phyloP scores from a whole-genome alignment of 2,113 vertebrate species.

The Corythaixoides concolor region DNA sequence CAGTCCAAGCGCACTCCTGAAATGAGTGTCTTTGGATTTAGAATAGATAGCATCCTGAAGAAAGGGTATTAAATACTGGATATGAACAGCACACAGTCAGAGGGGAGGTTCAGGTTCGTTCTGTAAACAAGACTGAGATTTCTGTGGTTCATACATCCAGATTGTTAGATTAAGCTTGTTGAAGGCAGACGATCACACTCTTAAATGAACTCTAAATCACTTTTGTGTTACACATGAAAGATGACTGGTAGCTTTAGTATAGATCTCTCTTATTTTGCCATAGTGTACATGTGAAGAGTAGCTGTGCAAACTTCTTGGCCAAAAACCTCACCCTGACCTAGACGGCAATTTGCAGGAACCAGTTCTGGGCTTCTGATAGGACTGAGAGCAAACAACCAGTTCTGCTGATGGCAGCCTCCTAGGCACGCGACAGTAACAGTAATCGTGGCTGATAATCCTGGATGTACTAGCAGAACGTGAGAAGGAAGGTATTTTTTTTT shows the following conservation, averaged over 20 bases:
- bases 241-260: not conserved
- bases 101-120: not conserved
- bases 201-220: not conserved
- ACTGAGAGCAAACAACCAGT: not conserved
- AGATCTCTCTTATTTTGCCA: not conserved
- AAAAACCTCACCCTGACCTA: not conserved
- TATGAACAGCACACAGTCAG: not conserved
- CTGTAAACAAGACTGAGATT: not conserved
- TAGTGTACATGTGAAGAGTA: not conserved
- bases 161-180: not conserved
- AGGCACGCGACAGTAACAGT: not conserved
- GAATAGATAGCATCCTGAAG: not conserved
- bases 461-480: not conserved
- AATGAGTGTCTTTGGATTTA: not conserved
- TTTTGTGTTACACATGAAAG: not conserved
- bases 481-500: not conserved
- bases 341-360: not conserved
- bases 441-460: fast-evolving
- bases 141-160: not conserved
- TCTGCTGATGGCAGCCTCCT: not conserved
- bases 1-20: not conserved
- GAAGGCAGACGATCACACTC: not conserved
- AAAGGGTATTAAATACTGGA: fast-evolving
- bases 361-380: not conserved
- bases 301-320: not conserved